Percentiles rank a stretch among this genome's conserved stretches.
phyloP scores from a whole-genome alignment of 2,797 vertebrate species.

The Anabas testudineus region DNA sequence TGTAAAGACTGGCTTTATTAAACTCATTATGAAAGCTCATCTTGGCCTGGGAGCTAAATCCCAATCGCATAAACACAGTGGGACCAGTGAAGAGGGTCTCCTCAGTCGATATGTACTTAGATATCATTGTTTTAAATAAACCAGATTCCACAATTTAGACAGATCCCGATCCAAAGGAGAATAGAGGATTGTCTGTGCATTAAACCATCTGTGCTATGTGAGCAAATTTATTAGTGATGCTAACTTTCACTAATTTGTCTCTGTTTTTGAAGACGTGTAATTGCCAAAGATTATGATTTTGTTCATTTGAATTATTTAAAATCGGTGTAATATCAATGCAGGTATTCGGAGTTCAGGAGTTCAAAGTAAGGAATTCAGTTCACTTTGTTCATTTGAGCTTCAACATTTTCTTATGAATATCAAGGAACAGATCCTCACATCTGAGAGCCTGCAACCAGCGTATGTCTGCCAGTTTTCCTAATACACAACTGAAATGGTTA shows the following conservation, averaged over 20 bases:
- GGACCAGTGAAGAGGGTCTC: constrained; percentile 11
- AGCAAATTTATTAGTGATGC: constrained; percentile 1
- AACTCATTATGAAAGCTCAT: constrained; percentile 54
- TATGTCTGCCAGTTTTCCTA: too few relatives aligned
- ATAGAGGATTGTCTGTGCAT: constrained; percentile 24
- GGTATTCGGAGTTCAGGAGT: too few relatives aligned
- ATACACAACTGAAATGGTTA: too few relatives aligned
- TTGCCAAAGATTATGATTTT: constrained; percentile 40
- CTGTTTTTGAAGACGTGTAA: constrained; percentile 21
- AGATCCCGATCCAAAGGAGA: constrained; percentile 8
- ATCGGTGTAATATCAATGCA: constrained; percentile 38
- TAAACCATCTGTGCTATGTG: constrained; percentile 15
- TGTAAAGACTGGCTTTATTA: constrained; percentile 59
- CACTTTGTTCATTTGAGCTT: too few relatives aligned
- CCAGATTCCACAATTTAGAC: constrained; percentile 25
- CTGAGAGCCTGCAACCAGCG: too few relatives aligned
- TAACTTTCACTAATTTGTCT: constrained; percentile 33
- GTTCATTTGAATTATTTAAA: constrained; percentile 57
- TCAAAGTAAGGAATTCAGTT: too few relatives aligned
- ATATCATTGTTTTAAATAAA: constrained; percentile 38
- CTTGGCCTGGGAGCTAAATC: constrained; percentile 25
- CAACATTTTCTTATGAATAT: too few relatives aligned
- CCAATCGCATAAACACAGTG: constrained; percentile 26
- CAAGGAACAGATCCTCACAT: too few relatives aligned
- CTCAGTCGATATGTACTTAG: constrained; percentile 51